Conservation (phyloP, 2,797 vertebrate genomes). For the Oreochromis mossambicus region DNA sequence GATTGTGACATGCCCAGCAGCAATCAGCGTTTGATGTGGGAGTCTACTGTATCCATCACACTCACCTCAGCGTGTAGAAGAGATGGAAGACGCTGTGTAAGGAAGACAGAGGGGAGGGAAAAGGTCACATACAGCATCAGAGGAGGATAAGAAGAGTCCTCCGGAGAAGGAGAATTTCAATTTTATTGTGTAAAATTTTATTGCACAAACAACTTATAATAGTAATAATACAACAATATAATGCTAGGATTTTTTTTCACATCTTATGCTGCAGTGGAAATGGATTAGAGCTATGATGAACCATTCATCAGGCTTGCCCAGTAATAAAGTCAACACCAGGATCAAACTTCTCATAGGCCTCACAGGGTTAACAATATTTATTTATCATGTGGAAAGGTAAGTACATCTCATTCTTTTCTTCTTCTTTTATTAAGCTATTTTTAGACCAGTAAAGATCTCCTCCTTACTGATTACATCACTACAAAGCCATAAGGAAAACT, state of each 20-base stretch:
- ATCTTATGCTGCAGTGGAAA: neutral
- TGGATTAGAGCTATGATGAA: neutral
- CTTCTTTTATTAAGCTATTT: neutral
- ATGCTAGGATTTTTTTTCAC: neutral
- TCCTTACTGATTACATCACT: neutral
- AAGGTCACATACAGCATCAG: neutral
- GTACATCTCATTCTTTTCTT: neutral
- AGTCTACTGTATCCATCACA: constrained; percentile 1
- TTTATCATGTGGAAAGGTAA: neutral
- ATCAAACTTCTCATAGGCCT: neutral
- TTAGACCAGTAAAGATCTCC: neutral
- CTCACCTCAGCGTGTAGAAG: neutral
- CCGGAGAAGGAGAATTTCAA: neutral
- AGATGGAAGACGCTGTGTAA: neutral
- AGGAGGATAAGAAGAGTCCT: neutral
- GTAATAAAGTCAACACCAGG: neutral
- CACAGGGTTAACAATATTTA: neutral
- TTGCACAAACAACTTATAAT: neutral
- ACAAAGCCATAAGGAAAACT: neutral
- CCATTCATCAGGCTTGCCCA: neutral
- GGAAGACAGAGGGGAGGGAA: neutral
- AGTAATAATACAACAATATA: neutral
- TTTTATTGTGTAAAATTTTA: neutral
- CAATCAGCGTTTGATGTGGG: neutral
- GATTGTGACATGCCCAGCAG: neutral